Evolutionary conservation across 2,797 vertebrate genomes (phyloP).

Genomic region (Pangasius sanitwongsei): DNA sequence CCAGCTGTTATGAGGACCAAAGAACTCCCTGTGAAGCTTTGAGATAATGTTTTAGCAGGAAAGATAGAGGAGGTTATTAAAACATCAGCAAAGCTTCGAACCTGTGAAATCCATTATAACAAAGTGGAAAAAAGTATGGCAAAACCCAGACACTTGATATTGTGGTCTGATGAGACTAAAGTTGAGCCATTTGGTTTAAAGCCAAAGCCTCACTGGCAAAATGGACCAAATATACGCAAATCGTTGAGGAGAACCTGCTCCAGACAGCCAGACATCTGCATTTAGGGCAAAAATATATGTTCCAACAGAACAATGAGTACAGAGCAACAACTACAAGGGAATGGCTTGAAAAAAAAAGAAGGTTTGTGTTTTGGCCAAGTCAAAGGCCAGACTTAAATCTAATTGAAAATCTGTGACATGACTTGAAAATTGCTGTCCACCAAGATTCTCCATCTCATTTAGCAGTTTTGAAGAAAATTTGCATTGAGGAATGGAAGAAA

Average conservation of each 20-base stretch:
- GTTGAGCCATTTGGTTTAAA: not conserved
- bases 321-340: not conserved
- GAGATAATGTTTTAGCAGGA: not conserved
- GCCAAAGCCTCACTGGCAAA: too few species aligned
- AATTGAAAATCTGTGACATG: not conserved
- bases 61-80: not conserved
- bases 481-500: too few species aligned
- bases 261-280: not conserved
- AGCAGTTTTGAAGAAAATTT: too few species aligned
- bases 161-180: not conserved
- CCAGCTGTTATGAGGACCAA: not conserved
- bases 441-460: too few species aligned
- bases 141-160: not conserved
- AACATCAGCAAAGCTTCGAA: not conserved
- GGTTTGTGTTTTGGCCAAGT: not conserved
- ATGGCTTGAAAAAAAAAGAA: not conserved
- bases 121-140: not conserved
- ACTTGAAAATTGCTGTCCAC: too few species aligned
- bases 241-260: not conserved
- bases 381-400: not conserved
- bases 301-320: not conserved
- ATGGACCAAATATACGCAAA: not conserved
- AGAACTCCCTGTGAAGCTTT: not conserved
- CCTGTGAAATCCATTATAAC: not conserved
- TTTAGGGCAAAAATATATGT: not conserved